Evolutionary conservation across 2,888 invertebrate species (phyloP), one percentile per base, ranked within the genome.

Genomic region (Abrostola tripartita): DNA sequence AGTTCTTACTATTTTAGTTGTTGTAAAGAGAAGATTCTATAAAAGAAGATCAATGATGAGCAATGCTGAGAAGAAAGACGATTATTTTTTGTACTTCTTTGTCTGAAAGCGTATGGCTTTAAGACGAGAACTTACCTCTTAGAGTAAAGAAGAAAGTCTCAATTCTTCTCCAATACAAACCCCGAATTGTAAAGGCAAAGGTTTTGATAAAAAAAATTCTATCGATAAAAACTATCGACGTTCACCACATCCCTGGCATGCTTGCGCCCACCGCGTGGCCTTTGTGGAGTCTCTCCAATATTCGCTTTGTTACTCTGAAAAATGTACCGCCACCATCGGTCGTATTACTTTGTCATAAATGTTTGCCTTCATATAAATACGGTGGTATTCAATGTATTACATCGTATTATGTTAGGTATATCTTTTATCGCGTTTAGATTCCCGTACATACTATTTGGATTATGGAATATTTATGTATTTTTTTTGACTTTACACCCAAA

Each of bases 291-390:
- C 91, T 90, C 93, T 94, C 92, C 92, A 92, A 94, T 94, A 94
- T 92, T 94, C 94, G 92, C 94, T 94, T 93, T 93, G 94, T 94
- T 94, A 93, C 91, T 87, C 87, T 87, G 92, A 87, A 92, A 90
- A 90, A 91, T 86, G 87, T 90, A 87, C 90, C 85, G 81, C 83
- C 81, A 82, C 76, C 83, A 82, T 79, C 80, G 78, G 80, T 71
- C 81, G 81, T 83, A 84, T 84, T 87, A 83, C 86, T 85, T 84
- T 80, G 81, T 83, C 81, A 82, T 81, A 83, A 86, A 88, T 90
- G 89, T 92, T 91, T 91, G 87, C 87, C 83, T 87, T 86, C 80
- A 81, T 88, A 88, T 88, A 91, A 92, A 92, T 88, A 90, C 88
- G 76, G 82, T 59, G 76, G 71, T 68, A 70, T 79, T 79, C 79